phyloP scores from a whole-genome alignment of 35 echinoderm and acorn worm species.

The Nesometra sesokonis region DNA sequence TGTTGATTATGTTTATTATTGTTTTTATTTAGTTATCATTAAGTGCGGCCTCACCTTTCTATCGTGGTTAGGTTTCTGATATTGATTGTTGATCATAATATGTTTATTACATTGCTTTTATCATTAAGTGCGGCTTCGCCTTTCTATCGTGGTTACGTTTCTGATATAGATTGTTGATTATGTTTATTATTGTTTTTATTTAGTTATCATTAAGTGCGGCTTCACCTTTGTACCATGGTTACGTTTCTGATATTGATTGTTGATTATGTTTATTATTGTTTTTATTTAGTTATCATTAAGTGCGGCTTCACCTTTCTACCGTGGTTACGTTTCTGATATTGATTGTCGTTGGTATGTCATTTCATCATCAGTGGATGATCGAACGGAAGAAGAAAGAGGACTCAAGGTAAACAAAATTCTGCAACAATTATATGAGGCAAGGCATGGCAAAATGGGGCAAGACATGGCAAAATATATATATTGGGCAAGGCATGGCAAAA shows the following conservation, averaged over 20 bases:
- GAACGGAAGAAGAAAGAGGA: slow-evolving; percentile 78
- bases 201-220: slow-evolving; percentile 6
- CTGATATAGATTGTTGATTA: neutral
- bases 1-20: neutral
- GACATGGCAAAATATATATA: too few relatives aligned
- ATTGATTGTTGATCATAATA: too few relatives aligned
- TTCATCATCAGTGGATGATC: slow-evolving; percentile 55
- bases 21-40: slow-evolving; percentile 22
- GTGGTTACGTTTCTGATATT: slow-evolving; percentile 66
- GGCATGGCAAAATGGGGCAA: too few relatives aligned
- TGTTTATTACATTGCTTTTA: too few relatives aligned
- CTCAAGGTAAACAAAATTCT: slow-evolving; percentile 42
- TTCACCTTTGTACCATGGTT: too few relatives aligned
- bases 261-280: neutral
- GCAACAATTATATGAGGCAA: too few relatives aligned
- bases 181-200: neutral
- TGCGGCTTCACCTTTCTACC: slow-evolving; percentile 73
- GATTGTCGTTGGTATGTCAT: slow-evolving; percentile 91
- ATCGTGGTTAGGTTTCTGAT: too few relatives aligned
- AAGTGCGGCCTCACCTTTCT: too few relatives aligned
- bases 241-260: neutral
- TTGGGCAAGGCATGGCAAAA: too few relatives aligned
- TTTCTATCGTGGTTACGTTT: too few relatives aligned
- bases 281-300: slow-evolving; percentile 62
- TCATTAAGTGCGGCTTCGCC: neutral